Evolutionary conservation across 2,888 invertebrate genomes (phyloP).

Genomic region (Tetragnatha montana): DNA sequence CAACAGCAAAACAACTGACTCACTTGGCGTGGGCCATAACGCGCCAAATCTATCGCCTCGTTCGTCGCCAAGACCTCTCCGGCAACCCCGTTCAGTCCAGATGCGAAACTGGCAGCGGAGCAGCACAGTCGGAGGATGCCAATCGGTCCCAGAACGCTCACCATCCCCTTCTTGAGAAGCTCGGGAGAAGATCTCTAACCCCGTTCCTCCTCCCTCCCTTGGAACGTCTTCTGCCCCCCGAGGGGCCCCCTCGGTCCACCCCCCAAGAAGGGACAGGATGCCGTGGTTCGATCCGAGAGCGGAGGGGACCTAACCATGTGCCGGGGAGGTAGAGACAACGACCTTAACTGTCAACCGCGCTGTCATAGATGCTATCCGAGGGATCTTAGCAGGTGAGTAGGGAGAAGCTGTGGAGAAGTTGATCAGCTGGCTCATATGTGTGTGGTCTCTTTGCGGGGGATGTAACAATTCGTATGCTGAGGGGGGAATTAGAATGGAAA

Average conservation of each 20-base stretch:
- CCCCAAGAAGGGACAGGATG: background rate
- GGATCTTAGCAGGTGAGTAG: constrained; percentile 54
- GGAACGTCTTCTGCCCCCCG: background rate
- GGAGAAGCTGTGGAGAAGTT: background rate
- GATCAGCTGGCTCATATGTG: background rate
- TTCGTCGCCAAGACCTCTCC: background rate
- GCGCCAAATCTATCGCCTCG: background rate
- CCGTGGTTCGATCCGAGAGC: constrained; percentile 44
- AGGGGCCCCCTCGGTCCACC: background rate
- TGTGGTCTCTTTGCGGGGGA: too few species aligned
- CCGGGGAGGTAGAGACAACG: constrained; percentile 61
- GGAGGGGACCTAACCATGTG: constrained; percentile 60
- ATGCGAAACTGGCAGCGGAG: background rate
- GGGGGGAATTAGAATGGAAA: too few species aligned
- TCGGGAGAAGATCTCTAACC: constrained; percentile 4
- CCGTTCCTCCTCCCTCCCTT: constrained; percentile 25
- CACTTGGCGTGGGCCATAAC: background rate
- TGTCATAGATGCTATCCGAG: constrained; percentile 39
- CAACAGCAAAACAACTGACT: background rate
- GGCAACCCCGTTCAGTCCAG: constrained; percentile 31
- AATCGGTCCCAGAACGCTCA: background rate
- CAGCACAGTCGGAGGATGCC: constrained; percentile 22
- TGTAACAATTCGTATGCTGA: too few species aligned
- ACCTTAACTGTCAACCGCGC: constrained; percentile 68
- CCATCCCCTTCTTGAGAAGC: background rate